phyloP scores from a whole-genome alignment of 2,888 invertebrate genomes.

The Nomada fucata region DNA sequence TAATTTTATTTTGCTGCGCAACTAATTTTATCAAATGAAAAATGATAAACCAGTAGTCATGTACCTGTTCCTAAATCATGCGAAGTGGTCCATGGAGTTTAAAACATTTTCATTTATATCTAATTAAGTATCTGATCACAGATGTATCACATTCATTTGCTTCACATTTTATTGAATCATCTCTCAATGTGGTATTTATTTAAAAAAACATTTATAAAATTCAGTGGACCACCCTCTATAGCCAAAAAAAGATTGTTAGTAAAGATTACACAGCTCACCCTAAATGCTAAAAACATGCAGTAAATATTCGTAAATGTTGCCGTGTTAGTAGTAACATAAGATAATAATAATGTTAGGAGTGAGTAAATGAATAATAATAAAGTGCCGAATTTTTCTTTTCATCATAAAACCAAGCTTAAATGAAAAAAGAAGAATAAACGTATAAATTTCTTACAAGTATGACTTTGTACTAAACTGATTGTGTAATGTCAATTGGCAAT shows the following conservation, averaged over 20 bases:
- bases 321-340: slow-evolving; percentile 52
- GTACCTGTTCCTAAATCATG: slow-evolving; percentile 32
- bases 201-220: slow-evolving; percentile 48
- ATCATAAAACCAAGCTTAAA: slow-evolving; percentile 12
- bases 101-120: slow-evolving; percentile 22
- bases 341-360: slow-evolving; percentile 35
- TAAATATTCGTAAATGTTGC: slow-evolving; percentile 58
- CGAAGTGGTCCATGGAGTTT: slow-evolving; percentile 37
- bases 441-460: slow-evolving; percentile 31
- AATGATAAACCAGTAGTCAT: slow-evolving; percentile 36
- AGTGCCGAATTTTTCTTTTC: slow-evolving; percentile 28
- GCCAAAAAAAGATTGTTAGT: slow-evolving; percentile 28
- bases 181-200: slow-evolving; percentile 19
- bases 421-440: slow-evolving; percentile 10
- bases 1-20: slow-evolving; percentile 67
- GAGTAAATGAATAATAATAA: slow-evolving; percentile 35
- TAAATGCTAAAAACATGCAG: slow-evolving; percentile 68
- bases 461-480: slow-evolving; percentile 50
- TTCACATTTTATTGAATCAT: slow-evolving; percentile 20
- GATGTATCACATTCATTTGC: slow-evolving; percentile 50
- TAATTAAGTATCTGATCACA: slow-evolving; percentile 45
- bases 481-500: slow-evolving; percentile 16
- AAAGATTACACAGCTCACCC: slow-evolving; percentile 60
- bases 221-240: slow-evolving; percentile 44
- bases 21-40: slow-evolving; percentile 35